Percentiles rank a stretch among this genome's conserved stretches.
phyloP scores from a whole-genome alignment of 2,113 vertebrate genomes.

The Mastomys natalensis region DNA sequence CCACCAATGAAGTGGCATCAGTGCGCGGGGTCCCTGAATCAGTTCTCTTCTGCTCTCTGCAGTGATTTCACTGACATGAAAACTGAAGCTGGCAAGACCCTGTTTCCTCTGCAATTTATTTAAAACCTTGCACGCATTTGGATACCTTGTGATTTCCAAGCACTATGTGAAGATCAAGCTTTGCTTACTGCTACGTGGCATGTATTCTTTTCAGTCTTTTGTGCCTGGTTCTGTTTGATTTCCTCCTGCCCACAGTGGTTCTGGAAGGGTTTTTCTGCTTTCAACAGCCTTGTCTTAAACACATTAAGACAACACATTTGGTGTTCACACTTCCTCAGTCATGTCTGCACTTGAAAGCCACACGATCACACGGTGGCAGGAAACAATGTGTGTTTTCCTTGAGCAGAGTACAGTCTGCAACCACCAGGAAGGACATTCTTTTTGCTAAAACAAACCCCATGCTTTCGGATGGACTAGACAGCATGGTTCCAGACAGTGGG shows the following conservation, averaged over 20 bases:
- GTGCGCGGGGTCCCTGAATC: constrained; percentile 77
- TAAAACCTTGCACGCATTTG: constrained; percentile 90
- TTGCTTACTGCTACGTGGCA: constrained; percentile 89
- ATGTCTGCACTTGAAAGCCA: constrained; percentile 84
- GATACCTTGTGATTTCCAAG: constrained; percentile 90
- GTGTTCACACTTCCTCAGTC: constrained; percentile 85
- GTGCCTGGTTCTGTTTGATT: constrained; percentile 89
- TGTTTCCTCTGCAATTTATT: constrained; percentile 87
- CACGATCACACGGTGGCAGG: constrained; percentile 80
- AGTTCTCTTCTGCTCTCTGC: constrained; percentile 83
- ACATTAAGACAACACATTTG: constrained; percentile 87
- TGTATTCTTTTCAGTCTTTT: constrained; percentile 87
- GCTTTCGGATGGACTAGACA: constrained; percentile 78
- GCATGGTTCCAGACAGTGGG: constrained; percentile 70
- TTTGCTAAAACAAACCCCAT: constrained; percentile 72
- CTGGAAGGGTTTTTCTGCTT: constrained; percentile 87
- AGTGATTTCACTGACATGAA: constrained; percentile 87
- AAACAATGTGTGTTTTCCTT: constrained; percentile 82
- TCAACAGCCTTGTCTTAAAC: constrained; percentile 89
- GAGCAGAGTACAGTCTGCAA: constrained; percentile 75
- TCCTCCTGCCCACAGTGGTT: constrained; percentile 84
- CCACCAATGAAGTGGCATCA: constrained; percentile 82
- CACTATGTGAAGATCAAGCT: constrained; percentile 90
- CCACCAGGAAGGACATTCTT: constrained; percentile 77
- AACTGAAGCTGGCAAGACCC: constrained; percentile 89